phyloP scores from a whole-genome alignment of 2,113 vertebrate genomes.

The Saccopteryx leptura region DNA sequence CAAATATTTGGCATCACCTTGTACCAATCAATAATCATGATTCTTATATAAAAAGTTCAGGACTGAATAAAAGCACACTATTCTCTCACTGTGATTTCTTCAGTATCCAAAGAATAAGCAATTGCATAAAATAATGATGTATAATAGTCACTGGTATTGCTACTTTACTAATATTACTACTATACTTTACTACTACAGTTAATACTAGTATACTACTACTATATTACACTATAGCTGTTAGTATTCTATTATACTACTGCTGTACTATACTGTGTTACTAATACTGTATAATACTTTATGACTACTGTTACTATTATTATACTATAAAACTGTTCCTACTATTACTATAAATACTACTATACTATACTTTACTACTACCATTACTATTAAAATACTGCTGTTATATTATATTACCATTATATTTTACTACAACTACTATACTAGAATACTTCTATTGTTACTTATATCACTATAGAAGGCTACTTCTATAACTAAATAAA shows the following conservation, averaged over 20 bases:
- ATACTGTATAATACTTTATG: too few species aligned
- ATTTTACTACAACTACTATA: not conserved
- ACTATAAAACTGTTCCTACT: too few species aligned
- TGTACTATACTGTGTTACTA: not conserved
- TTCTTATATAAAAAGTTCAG: not conserved
- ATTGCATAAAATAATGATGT: not conserved
- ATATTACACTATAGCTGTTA: not conserved
- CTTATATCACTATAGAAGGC: not conserved
- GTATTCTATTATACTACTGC: too few species aligned
- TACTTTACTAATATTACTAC: not conserved
- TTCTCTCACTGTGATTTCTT: not conserved
- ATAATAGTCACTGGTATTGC: not conserved
- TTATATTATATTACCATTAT: not conserved
- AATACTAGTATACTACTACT: not conserved
- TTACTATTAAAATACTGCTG: not conserved
- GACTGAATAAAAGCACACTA: not conserved
- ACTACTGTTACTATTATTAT: too few species aligned
- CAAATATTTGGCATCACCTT: not conserved
- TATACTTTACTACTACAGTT: not conserved
- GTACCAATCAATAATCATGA: not conserved
- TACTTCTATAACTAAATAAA: not conserved
- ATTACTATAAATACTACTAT: too few species aligned
- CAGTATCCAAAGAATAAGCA: slow-evolving; percentile 11
- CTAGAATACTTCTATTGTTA: not conserved
- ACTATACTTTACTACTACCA: too few species aligned